Conservation (phyloP, 2,888 invertebrate species). For the Drosophila subsilvestris region DNA sequence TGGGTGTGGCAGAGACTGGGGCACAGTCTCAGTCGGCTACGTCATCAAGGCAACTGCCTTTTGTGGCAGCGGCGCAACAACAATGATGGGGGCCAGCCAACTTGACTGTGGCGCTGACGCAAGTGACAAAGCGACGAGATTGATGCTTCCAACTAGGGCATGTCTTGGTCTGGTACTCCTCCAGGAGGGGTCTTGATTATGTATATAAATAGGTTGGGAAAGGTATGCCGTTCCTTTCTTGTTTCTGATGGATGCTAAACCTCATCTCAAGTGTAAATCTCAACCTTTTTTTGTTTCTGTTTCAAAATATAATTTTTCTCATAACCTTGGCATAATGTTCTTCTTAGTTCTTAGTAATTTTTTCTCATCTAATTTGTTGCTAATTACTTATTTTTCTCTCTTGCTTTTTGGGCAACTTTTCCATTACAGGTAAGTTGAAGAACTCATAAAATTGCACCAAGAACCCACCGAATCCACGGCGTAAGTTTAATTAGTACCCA, state of each 20-base stretch:
- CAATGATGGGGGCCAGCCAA: constrained; percentile 67
- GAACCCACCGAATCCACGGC: constrained; percentile 8
- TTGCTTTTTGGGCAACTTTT: constrained; percentile 43
- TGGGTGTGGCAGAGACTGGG: constrained; percentile 8
- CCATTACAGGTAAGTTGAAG: constrained; percentile 72
- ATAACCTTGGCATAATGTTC: constrained; percentile 48
- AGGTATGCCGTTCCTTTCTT: too few relatives aligned
- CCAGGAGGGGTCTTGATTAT: constrained; percentile 33
- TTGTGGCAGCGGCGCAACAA: constrained; percentile 36
- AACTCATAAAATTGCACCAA: constrained; percentile 47
- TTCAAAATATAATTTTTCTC: constrained; percentile 28
- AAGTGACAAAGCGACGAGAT: constrained; percentile 49
- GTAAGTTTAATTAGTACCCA: constrained; percentile 64
- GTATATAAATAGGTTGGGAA: constrained; percentile 42
- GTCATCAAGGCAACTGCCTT: constrained; percentile 65
- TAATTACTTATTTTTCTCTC: constrained; percentile 65
- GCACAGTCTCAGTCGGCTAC: constrained; percentile 51
- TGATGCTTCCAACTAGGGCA: constrained; percentile 66
- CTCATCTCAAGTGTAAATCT: constrained; percentile 14
- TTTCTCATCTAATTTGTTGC: constrained; percentile 59
- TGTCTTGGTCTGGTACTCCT: constrained; percentile 49
- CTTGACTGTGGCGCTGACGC: constrained; percentile 67
- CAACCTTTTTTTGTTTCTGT: constrained; percentile 10
- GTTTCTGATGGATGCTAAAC: background rate
- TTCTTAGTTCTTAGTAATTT: constrained; percentile 22